Conservation (phyloP, 1,140 invertebrate species). For the Gonioctena quinquepunctata region DNA sequence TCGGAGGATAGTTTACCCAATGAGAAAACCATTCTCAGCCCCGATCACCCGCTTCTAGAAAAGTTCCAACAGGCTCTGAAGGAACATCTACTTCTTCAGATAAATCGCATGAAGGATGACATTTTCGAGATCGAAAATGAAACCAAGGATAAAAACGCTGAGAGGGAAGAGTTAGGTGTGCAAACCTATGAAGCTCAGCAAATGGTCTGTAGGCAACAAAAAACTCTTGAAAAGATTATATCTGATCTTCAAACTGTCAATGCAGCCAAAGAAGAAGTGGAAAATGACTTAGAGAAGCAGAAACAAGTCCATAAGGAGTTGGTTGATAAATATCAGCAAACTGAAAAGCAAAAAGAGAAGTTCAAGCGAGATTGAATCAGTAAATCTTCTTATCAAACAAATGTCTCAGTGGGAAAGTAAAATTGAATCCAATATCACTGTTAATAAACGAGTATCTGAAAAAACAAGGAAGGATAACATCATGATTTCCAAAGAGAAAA, state of each 20-base stretch:
- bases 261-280: conserved; percentile 42
- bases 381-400: conserved; percentile 58
- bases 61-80: conserved; percentile 67
- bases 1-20: background rate
- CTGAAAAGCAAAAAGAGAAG: conserved; percentile 55
- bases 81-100: conserved; percentile 61
- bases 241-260: conserved; percentile 39
- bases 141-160: conserved; percentile 37
- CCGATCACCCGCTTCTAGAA: conserved; percentile 68
- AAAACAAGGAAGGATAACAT: conserved; percentile 61
- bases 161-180: conserved; percentile 44
- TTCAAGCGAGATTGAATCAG: conserved; percentile 59
- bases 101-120: conserved; percentile 62
- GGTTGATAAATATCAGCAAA: conserved; percentile 29
- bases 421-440: conserved; percentile 59
- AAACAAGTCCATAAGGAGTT: conserved; percentile 35
- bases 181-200: conserved; percentile 49
- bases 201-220: conserved; percentile 43
- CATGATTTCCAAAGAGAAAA: conserved; percentile 58
- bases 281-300: conserved; percentile 35
- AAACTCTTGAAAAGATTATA: conserved; percentile 35
- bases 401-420: conserved; percentile 60
- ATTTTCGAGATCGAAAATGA: conserved; percentile 57
- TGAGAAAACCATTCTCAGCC: conserved; percentile 55
- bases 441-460: conserved; percentile 61